Conservation (phyloP, 2,797 vertebrate genomes). For the Takifugu ocellatus region DNA sequence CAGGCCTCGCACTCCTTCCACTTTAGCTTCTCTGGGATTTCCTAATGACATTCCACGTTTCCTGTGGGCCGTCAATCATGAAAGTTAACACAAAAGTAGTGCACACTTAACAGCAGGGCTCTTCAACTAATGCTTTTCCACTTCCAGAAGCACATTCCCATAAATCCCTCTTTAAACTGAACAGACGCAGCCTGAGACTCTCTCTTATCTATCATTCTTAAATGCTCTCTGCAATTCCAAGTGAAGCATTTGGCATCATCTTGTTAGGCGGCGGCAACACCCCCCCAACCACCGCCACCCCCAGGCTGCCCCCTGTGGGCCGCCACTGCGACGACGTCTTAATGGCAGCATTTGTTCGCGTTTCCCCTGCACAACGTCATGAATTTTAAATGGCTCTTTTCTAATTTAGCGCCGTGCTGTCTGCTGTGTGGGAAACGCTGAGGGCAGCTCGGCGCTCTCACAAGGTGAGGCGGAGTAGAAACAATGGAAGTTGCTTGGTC, state of each 20-base stretch:
- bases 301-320: constrained; percentile 35
- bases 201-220: constrained; percentile 39
- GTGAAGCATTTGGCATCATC: constrained; percentile 30
- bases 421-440: constrained; percentile 38
- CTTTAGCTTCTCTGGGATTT: constrained; percentile 56
- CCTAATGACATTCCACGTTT: constrained; percentile 51
- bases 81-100: constrained; percentile 51
- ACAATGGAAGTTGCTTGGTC: constrained; percentile 42
- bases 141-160: constrained; percentile 32
- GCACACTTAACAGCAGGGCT: constrained; percentile 30
- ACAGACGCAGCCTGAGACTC: constrained; percentile 30
- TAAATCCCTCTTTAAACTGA: constrained; percentile 31
- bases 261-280: constrained; percentile 19
- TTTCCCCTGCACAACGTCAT: constrained; percentile 32
- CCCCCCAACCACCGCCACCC: neutral
- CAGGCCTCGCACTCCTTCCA: constrained; percentile 27
- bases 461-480: constrained; percentile 24
- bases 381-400: constrained; percentile 59
- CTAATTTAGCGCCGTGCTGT: constrained; percentile 53
- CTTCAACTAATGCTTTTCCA: constrained; percentile 27
- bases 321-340: constrained; percentile 47
- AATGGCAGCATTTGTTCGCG: constrained; percentile 53
- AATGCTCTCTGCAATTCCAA: constrained; percentile 27
- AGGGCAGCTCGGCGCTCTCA: constrained; percentile 27
- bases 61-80: constrained; percentile 52